These are phyloP conservation scores for Scophthalmus maximus DNA, from an alignment of 2,113 vertebrate genomes.

Conservation along the genomic window DNA sequence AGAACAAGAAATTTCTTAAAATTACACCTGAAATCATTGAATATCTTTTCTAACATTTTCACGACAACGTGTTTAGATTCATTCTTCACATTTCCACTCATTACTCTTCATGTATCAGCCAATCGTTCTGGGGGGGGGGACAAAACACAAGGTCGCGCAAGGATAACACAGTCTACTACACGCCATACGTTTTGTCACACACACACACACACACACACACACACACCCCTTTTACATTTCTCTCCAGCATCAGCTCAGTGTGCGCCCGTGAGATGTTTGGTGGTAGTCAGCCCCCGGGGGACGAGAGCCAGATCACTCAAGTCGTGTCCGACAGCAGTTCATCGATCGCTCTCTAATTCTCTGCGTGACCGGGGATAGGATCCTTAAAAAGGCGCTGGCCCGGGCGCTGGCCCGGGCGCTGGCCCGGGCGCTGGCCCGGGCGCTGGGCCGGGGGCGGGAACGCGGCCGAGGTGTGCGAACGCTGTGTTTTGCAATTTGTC, in stretches of 20 bases:
- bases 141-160: constrained; percentile 43
- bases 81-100: not conserved
- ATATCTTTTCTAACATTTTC: not conserved
- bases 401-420: not conserved
- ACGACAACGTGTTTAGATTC: not conserved
- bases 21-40: too few relatives aligned
- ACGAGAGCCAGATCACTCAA: constrained; percentile 51
- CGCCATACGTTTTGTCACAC: too few relatives aligned
- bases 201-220: too few relatives aligned
- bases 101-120: constrained; percentile 1
- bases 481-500: constrained; percentile 1
- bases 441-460: constrained; percentile 7
- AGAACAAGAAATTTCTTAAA: too few relatives aligned
- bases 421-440: constrained; percentile 25
- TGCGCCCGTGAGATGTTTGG: constrained; percentile 36
- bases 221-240: too few relatives aligned
- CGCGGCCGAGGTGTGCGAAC: constrained; percentile 21
- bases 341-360: constrained; percentile 61
- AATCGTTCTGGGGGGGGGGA: not conserved
- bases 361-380: constrained; percentile 38
- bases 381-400: constrained; percentile 6
- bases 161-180: constrained; percentile 15
- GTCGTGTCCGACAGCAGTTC: constrained; percentile 65
- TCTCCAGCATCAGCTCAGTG: not conserved
- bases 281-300: constrained; percentile 46